These are phyloP conservation scores for Calliphora vicina DNA, from an alignment of 1,140 invertebrate species.

Conservation along the genomic window DNA sequence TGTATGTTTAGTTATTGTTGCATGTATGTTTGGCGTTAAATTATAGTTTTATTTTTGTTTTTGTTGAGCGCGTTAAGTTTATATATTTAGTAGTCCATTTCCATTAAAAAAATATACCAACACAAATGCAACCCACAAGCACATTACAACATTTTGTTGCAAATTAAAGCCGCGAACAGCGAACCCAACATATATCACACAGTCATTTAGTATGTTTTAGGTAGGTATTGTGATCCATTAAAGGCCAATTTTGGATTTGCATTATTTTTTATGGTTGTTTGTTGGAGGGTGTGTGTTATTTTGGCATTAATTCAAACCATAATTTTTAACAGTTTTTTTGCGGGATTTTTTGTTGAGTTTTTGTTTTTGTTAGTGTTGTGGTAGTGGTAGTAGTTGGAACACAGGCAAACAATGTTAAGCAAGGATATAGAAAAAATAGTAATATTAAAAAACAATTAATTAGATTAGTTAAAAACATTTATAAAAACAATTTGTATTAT, in stretches of 20 bases:
- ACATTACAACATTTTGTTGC: background rate
- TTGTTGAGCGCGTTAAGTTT: background rate
- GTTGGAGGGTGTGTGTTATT: constrained; percentile 29
- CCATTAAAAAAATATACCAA: too few relatives aligned
- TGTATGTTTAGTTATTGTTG: background rate
- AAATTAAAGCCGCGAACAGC: background rate
- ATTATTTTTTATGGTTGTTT: background rate
- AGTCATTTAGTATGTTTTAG: background rate
- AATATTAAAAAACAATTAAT: constrained; percentile 32
- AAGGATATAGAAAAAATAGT: constrained; percentile 33
- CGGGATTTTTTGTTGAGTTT: constrained; percentile 15
- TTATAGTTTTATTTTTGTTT: background rate
- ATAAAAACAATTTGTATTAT: constrained; percentile 9
- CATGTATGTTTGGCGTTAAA: background rate
- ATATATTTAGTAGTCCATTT: background rate
- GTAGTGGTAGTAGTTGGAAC: constrained; percentile 18
- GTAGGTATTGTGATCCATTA: background rate
- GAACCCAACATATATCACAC: background rate
- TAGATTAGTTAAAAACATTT: constrained; percentile 26
- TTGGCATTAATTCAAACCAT: constrained; percentile 27
- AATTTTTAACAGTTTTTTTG: background rate
- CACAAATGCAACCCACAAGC: background rate
- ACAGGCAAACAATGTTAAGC: constrained; percentile 32
- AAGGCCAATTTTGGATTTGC: constrained; percentile 4
- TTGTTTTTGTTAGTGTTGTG: constrained; percentile 19